phyloP scores from a whole-genome alignment of 2,113 vertebrate genomes.

The Odocoileus virginianus region DNA sequence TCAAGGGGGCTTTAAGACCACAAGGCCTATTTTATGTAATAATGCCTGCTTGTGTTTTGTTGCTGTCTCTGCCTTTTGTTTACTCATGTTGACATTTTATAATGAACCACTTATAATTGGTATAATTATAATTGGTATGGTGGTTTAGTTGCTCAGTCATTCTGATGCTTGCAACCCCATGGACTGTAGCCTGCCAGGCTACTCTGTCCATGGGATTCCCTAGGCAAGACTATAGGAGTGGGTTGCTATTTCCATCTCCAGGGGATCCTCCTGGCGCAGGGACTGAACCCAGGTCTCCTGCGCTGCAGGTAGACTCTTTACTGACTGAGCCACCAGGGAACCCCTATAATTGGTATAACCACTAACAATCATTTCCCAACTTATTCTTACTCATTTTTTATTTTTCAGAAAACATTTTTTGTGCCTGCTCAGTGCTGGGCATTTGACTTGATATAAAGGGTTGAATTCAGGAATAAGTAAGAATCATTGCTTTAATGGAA shows the following conservation, averaged over 20 bases:
- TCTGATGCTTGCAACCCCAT: not conserved
- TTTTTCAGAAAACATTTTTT: slow-evolving; percentile 20
- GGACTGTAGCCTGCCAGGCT: not conserved
- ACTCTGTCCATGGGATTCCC: not conserved
- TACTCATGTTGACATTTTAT: not conserved
- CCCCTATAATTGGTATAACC: not conserved
- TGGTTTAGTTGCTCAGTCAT: not conserved
- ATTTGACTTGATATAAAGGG: not conserved
- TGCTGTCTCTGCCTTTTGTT: not conserved
- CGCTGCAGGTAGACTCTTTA: not conserved
- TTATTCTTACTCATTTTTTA: not conserved
- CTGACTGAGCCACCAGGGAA: not conserved
- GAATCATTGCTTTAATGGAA: not conserved
- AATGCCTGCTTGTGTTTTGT: not conserved
- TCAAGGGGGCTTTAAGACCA: not conserved
- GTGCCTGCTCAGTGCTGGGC: not conserved
- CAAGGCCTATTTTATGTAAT: not conserved
- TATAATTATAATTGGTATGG: not conserved
- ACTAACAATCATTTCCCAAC: not conserved
- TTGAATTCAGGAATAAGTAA: slow-evolving; percentile 2
- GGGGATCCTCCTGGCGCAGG: not conserved
- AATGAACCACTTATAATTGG: not conserved
- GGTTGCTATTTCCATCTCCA: not conserved
- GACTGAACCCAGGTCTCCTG: not conserved
- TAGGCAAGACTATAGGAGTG: not conserved